Percentiles rank a stretch among this genome's conserved stretches.
Conservation (phyloP, 2,888 invertebrate genomes). For the Brenthis ino region DNA sequence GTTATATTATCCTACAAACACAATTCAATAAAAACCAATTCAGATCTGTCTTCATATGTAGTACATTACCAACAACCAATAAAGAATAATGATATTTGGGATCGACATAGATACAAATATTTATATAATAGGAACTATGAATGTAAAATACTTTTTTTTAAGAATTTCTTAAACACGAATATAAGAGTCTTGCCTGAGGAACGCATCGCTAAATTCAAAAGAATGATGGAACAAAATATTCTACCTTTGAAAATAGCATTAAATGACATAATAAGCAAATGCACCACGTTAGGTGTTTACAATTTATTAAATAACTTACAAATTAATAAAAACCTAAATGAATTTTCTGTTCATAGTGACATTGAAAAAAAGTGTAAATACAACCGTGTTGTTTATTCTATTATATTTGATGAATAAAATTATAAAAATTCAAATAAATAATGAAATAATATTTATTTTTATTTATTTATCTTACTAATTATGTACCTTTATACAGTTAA, state of each 20-base stretch:
- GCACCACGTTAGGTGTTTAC: conserved; percentile 51
- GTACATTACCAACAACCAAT: background rate
- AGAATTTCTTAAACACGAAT: conserved; percentile 21
- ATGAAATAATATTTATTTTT: conserved; percentile 20
- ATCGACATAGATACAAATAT: background rate
- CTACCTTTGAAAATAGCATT: conserved; percentile 61
- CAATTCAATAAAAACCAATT: background rate
- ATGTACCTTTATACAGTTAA: no score
- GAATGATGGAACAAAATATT: conserved; percentile 62
- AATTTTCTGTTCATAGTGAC: conserved; percentile 25
- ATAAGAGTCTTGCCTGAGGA: conserved; percentile 52
- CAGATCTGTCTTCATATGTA: background rate
- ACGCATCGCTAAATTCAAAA: conserved; percentile 55
- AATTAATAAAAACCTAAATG: conserved; percentile 25
- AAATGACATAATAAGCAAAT: conserved; percentile 60
- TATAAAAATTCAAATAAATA: conserved; percentile 27
- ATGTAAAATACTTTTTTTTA: conserved; percentile 6
- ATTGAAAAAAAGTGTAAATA: conserved; percentile 46
- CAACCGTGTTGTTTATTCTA: conserved; percentile 71
- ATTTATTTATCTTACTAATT: conserved; percentile 7
- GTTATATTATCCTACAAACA: background rate
- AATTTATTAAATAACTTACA: conserved; percentile 22
- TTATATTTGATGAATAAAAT: conserved; percentile 59
- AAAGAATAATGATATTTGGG: background rate
- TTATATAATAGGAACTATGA: background rate